These are phyloP conservation scores for Eristalis arbustorum DNA, from an alignment of 2,888 invertebrate species.

Conservation along the genomic window DNA sequence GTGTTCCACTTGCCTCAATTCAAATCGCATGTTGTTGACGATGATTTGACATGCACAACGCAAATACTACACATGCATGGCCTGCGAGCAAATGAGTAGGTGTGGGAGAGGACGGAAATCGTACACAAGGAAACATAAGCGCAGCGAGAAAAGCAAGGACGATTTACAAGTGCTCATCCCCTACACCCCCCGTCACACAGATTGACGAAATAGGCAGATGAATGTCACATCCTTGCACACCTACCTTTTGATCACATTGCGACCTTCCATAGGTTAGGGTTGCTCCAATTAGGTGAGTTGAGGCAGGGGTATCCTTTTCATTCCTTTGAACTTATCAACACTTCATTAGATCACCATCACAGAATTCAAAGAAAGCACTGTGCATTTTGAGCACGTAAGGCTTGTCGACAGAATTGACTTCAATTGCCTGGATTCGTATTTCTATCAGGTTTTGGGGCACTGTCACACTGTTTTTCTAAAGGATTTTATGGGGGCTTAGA, in stretches of 20 bases:
- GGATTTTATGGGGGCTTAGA: conserved; percentile 14
- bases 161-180: conserved; percentile 40
- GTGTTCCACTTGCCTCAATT: conserved; percentile 50
- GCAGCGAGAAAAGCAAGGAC: conserved; percentile 65
- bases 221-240: conserved; percentile 51
- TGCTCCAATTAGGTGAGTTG: conserved; percentile 45
- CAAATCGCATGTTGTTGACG: conserved; percentile 65
- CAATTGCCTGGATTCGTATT: conserved; percentile 41
- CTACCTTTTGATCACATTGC: conserved; percentile 47
- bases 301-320: conserved; percentile 58
- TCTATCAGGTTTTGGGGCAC: conserved; percentile 20
- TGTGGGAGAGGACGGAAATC: conserved; percentile 4
- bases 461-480: conserved; percentile 1
- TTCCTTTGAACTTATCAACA: conserved; percentile 46
- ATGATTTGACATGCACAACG: conserved; percentile 68
- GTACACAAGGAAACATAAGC: conserved; percentile 55
- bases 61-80: conserved; percentile 51
- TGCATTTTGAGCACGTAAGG: conserved; percentile 11
- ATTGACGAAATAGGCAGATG: conserved; percentile 42
- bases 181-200: neutral
- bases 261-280: conserved; percentile 42
- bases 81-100: conserved; percentile 4
- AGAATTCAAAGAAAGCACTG: neutral
- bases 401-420: conserved; percentile 28
- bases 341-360: conserved; percentile 31